phyloP scores from a whole-genome alignment of 1,140 invertebrate genomes.

The Papilio glaucus region DNA sequence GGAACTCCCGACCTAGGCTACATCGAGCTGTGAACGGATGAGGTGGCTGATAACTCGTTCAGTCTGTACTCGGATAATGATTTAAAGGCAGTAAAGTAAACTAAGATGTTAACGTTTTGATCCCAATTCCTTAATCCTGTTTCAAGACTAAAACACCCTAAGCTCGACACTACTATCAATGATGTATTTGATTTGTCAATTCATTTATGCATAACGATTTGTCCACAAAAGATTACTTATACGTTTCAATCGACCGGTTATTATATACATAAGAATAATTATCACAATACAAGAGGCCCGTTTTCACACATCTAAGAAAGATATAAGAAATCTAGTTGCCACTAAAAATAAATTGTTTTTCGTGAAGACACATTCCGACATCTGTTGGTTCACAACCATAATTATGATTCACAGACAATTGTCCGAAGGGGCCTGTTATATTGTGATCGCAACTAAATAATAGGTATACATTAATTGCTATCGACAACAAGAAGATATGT shows the following conservation, averaged over 20 bases:
- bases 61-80: background rate
- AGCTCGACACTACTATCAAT: conserved; percentile 30
- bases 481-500: too few species aligned
- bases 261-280: conserved; percentile 19
- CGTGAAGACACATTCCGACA: too few species aligned
- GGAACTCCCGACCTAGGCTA: too few species aligned
- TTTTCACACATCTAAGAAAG: background rate
- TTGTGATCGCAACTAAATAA: too few species aligned
- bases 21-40: background rate
- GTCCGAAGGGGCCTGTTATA: too few species aligned
- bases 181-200: background rate
- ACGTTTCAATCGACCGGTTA: conserved; percentile 3
- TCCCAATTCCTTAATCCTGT: conserved; percentile 31
- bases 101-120: background rate
- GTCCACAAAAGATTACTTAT: background rate
- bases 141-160: conserved; percentile 18
- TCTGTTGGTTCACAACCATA: too few species aligned
- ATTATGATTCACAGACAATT: too few species aligned
- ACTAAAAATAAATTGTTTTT: background rate
- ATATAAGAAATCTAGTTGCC: background rate
- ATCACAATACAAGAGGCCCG: conserved; percentile 34
- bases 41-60: background rate
- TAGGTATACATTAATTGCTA: too few species aligned
- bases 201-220: background rate
- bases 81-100: background rate